These are phyloP conservation scores for Molothrus aeneus DNA, from an alignment of 2,797 vertebrate species.

Conservation along the genomic window DNA sequence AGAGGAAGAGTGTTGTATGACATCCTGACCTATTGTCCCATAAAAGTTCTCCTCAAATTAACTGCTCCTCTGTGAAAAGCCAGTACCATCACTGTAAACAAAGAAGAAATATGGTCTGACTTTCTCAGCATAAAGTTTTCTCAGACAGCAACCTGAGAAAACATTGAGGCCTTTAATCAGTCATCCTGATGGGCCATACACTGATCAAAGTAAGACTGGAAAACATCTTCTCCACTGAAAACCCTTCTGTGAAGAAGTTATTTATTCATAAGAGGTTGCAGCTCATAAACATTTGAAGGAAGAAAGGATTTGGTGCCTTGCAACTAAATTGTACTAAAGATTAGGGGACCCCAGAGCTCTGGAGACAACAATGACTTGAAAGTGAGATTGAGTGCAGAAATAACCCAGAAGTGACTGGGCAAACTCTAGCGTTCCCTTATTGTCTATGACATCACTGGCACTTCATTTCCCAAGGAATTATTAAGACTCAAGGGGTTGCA, in stretches of 20 bases:
- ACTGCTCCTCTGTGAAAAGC: background rate
- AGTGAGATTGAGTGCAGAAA: background rate
- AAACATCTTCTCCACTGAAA: background rate
- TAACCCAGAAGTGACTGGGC: background rate
- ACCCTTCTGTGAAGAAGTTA: background rate
- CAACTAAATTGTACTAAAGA: background rate
- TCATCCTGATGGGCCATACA: background rate
- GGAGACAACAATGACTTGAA: background rate
- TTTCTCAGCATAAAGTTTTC: background rate
- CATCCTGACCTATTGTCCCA: constrained; percentile 53
- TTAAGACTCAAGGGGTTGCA: background rate
- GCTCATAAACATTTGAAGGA: background rate
- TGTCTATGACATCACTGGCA: background rate
- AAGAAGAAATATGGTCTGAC: background rate
- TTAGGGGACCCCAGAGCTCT: background rate
- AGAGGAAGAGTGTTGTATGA: constrained; percentile 58
- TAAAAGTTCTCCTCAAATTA: background rate
- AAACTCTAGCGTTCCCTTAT: background rate
- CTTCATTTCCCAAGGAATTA: background rate
- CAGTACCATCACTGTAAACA: constrained; percentile 37
- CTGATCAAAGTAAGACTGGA: background rate
- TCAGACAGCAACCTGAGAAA: background rate
- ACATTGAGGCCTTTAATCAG: background rate
- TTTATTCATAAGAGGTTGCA: background rate
- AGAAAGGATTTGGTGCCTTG: background rate